Evolutionary conservation across 92 coral and sea anemone genomes (phyloP).

Genomic region (Plumapathes pennacea): DNA sequence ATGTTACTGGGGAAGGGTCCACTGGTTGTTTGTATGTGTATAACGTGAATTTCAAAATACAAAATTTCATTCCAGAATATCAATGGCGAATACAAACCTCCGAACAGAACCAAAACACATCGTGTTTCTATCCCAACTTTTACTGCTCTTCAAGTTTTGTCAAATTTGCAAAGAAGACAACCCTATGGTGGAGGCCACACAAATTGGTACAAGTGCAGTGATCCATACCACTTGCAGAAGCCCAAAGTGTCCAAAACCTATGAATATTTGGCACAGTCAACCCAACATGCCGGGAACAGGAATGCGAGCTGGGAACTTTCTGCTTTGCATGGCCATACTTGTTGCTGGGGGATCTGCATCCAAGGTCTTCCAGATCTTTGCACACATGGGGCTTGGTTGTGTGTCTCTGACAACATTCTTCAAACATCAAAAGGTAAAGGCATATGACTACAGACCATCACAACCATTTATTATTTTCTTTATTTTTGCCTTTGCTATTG

Average conservation of each 20-base stretch:
- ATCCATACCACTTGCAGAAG: slow-evolving; percentile 26
- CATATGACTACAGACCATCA: no score
- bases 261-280: slow-evolving; percentile 55
- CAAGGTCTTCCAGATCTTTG: slow-evolving; percentile 46
- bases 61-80: no score
- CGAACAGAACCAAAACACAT: slow-evolving; percentile 58
- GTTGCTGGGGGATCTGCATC: slow-evolving; percentile 53
- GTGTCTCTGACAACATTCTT: slow-evolving; percentile 41
- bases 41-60: no score
- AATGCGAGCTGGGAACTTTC: slow-evolving; percentile 60
- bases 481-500: no score
- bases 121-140: slow-evolving; percentile 46
- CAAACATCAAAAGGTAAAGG: slow-evolving; percentile 53
- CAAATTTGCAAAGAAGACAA: slow-evolving; percentile 37
- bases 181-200: slow-evolving; percentile 36
- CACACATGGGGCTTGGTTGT: slow-evolving; percentile 65
- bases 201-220: slow-evolving; percentile 41
- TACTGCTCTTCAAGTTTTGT: slow-evolving; percentile 52
- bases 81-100: slow-evolving; percentile 7
- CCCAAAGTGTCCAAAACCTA: slow-evolving; percentile 35
- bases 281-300: slow-evolving; percentile 31
- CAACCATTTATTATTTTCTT: no score
- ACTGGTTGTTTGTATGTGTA: no score
- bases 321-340: slow-evolving; percentile 55
- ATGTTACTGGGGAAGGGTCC: no score